Conservation (phyloP, 1,140 invertebrate genomes). For the Drosophila murphyi region DNA sequence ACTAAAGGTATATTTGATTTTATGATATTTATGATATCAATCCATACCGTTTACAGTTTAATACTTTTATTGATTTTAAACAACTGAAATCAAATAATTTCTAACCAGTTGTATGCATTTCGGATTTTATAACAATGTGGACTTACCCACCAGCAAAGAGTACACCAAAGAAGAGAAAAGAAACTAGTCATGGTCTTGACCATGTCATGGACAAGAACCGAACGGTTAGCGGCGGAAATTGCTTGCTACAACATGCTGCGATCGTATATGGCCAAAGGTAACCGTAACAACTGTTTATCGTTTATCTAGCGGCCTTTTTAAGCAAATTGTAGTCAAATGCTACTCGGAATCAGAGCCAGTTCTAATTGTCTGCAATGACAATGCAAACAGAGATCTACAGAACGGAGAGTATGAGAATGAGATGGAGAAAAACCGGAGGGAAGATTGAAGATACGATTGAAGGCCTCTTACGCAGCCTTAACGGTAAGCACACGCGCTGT, state of each 20-base stretch:
- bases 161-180: conserved; percentile 20
- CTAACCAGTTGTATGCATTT: background rate
- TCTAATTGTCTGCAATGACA: conserved; percentile 76
- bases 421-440: background rate
- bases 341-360: conserved; percentile 25
- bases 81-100: too few species aligned
- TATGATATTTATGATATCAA: too few species aligned
- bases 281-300: conserved; percentile 58
- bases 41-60: too few species aligned
- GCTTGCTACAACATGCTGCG: conserved; percentile 15
- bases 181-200: conserved; percentile 55
- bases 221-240: conserved; percentile 62
- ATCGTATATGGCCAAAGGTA: conserved; percentile 58
- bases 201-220: conserved; percentile 39
- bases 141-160: background rate
- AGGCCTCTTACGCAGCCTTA: conserved; percentile 50
- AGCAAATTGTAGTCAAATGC: conserved; percentile 60
- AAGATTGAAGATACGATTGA: conserved; percentile 42
- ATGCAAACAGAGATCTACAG: conserved; percentile 53
- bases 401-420: background rate
- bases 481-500: conserved; percentile 69
- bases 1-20: too few species aligned
- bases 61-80: too few species aligned
- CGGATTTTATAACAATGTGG: background rate
- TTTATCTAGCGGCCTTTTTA: conserved; percentile 55